These are phyloP conservation scores for Aphodius sticticus DNA, from an alignment of 2,888 invertebrate genomes.

Conservation along the genomic window DNA sequence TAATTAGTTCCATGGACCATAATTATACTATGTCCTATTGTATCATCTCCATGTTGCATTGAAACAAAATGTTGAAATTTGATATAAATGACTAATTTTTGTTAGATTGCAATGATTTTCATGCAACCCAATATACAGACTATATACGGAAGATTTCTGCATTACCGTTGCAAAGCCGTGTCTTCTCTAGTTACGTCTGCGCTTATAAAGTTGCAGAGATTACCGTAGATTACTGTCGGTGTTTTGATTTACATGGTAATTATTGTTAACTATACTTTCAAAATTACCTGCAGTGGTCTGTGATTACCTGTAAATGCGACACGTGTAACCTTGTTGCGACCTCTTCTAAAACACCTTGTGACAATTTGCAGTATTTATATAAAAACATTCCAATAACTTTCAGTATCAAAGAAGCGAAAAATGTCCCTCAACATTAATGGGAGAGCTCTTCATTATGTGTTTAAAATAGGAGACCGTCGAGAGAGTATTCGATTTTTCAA, in stretches of 20 bases:
- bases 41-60: too few species aligned
- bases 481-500: slow-evolving; percentile 88
- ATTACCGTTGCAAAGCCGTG: background rate
- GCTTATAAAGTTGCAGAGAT: background rate
- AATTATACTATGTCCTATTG: too few species aligned
- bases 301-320: background rate
- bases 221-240: background rate
- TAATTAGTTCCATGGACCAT: too few species aligned
- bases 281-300: background rate
- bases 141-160: background rate
- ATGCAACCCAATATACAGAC: background rate
- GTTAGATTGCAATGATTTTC: background rate
- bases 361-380: background rate
- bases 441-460: slow-evolving; percentile 94
- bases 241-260: background rate
- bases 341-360: background rate
- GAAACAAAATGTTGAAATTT: too few species aligned
- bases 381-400: background rate
- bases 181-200: background rate
- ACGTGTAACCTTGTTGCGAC: background rate
- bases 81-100: too few species aligned
- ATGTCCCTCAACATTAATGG: slow-evolving; percentile 58
- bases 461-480: slow-evolving; percentile 91
- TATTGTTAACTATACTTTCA: background rate
- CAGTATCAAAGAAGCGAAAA: background rate